Conservation (phyloP, 2,113 vertebrate genomes). For the Cryptotis parvus region DNA sequence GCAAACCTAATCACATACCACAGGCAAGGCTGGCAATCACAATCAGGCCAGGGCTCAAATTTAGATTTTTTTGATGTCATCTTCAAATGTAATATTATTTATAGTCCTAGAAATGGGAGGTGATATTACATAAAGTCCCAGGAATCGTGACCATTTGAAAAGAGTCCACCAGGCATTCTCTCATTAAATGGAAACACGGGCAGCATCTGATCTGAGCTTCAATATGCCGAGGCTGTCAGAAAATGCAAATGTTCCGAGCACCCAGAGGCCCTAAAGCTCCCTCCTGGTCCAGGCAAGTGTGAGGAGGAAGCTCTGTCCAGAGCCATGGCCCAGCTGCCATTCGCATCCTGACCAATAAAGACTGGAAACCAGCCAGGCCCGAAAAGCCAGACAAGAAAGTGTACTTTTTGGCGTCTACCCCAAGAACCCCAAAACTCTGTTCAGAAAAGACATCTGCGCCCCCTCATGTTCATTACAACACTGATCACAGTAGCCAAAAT, state of each 20-base stretch:
- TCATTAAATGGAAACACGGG: background rate
- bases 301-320: no score
- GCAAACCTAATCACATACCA: conserved; percentile 22
- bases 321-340: no score
- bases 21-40: background rate
- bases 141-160: background rate
- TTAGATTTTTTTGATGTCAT: background rate
- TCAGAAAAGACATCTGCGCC: no score
- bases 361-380: background rate
- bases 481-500: no score
- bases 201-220: background rate
- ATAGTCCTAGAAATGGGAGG: no score
- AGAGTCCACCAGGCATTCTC: background rate
- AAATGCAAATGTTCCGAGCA: background rate
- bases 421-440: no score
- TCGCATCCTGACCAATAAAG: background rate
- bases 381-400: background rate
- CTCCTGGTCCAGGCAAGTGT: background rate
- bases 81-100: background rate
- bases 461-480: no score
- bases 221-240: background rate
- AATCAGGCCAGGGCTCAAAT: background rate
- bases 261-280: background rate
- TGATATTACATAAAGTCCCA: no score
- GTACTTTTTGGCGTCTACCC: no score